Percentiles rank a stretch among this genome's conserved stretches.
phyloP scores from a whole-genome alignment of 2,113 vertebrate genomes.

The Notothenia coriiceps region DNA sequence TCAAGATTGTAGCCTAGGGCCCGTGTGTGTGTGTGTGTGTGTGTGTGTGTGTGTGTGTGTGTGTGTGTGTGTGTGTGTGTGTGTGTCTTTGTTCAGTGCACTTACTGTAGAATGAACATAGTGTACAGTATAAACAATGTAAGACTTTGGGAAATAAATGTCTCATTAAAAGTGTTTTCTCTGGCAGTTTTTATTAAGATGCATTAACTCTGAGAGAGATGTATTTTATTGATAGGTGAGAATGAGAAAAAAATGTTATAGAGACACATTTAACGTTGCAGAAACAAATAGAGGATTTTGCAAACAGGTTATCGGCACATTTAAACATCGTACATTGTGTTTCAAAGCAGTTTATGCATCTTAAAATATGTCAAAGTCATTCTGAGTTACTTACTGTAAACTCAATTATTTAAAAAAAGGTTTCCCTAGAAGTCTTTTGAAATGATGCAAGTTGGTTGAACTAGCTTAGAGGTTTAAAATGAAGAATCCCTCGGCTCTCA shows the following conservation, averaged over 20 bases:
- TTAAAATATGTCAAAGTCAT: neutral
- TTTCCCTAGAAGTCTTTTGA: neutral
- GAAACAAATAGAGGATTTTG: neutral
- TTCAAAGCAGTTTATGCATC: neutral
- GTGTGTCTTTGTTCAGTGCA: neutral
- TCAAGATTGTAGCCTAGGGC: no score
- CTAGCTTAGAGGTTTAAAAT: no score
- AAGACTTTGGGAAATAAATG: slow-evolving; percentile 28
- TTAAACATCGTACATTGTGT: neutral
- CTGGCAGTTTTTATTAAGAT: neutral
- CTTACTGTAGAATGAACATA: no score
- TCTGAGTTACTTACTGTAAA: neutral
- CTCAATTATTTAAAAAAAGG: neutral
- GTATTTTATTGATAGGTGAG: neutral
- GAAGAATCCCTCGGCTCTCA: neutral
- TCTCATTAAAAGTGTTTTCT: slow-evolving; percentile 14
- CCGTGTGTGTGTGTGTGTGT: neutral
- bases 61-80: neutral
- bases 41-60: neutral
- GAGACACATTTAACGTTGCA: neutral
- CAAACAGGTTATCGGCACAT: neutral
- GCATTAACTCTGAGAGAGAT: neutral
- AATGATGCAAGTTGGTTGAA: no score
- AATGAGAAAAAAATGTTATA: neutral
- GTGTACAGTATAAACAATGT: neutral